Conservation (phyloP, 2,888 invertebrate genomes). For the Cyrtodaria siliqua region DNA sequence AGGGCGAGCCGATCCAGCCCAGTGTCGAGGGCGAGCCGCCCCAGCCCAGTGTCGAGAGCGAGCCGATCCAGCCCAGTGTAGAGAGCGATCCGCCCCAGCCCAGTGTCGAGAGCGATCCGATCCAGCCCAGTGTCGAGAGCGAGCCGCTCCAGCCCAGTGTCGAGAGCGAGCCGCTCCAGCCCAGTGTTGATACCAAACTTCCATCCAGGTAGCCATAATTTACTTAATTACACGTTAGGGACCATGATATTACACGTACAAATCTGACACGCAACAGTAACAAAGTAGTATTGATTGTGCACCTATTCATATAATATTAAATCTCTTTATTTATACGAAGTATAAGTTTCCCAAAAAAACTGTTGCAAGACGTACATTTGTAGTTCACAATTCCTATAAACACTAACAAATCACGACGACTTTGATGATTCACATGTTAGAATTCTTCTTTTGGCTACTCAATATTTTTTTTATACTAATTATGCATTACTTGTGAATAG, state of each 20-base stretch:
- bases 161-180: too few relatives aligned
- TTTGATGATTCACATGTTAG: not conserved
- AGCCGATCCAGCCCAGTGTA: too few relatives aligned
- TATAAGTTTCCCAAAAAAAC: conserved; percentile 5
- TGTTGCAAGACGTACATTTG: not conserved
- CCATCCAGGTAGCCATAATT: conserved; percentile 20
- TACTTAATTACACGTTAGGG: conserved; percentile 13
- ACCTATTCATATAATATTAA: conserved; percentile 10
- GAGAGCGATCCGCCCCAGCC: too few relatives aligned
- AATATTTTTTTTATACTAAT: not conserved
- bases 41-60: too few relatives aligned
- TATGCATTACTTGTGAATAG: conserved; percentile 7
- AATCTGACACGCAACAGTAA: conserved; percentile 3
- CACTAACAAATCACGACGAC: too few relatives aligned
- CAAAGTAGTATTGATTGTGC: conserved; percentile 1
- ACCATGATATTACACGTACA: conserved; percentile 20
- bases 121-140: too few relatives aligned
- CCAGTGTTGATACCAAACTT: conserved; percentile 18
- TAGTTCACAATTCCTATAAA: not conserved
- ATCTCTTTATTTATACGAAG: conserved; percentile 21
- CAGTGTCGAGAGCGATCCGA: too few relatives aligned
- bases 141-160: too few relatives aligned
- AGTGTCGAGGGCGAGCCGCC: too few relatives aligned
- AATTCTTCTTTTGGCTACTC: not conserved
- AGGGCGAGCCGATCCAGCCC: too few relatives aligned